Conservation (phyloP, 2,797 vertebrate genomes). For the Hydrocynus forskahlii region DNA sequence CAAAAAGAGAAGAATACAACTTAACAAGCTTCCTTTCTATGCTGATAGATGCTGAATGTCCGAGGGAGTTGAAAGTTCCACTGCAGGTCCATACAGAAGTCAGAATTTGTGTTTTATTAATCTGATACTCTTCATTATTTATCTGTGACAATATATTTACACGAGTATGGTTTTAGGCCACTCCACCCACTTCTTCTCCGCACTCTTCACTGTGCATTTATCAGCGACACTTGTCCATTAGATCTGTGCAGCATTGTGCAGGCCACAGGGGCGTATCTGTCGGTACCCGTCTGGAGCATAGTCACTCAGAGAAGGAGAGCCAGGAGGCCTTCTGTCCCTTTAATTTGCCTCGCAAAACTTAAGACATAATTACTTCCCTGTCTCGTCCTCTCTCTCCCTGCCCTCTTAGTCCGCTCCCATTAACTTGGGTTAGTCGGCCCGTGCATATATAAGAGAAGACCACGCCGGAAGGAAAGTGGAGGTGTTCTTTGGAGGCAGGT, state of each 20-base stretch:
- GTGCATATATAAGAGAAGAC: conserved; percentile 18
- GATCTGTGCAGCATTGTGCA: not conserved
- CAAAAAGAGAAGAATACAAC: not conserved
- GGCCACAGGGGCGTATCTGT: conserved; percentile 5
- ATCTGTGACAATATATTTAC: not conserved
- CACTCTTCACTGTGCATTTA: conserved; percentile 23
- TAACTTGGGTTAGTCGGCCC: conserved; percentile 25
- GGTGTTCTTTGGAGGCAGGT: conserved; percentile 16
- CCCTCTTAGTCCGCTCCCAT: conserved; percentile 31
- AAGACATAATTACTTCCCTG: conserved; percentile 31
- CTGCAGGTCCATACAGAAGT: not conserved
- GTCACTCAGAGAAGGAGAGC: conserved; percentile 8
- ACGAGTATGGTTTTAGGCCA: conserved; percentile 1
- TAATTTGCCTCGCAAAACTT: conserved; percentile 35
- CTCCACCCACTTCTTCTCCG: not conserved
- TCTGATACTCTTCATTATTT: not conserved
- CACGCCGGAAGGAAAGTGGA: conserved; percentile 21
- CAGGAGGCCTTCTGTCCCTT: conserved; percentile 13
- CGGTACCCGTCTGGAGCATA: not conserved
- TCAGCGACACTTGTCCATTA: conserved; percentile 24
- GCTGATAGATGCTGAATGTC: not conserved
- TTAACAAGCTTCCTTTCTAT: not conserved
- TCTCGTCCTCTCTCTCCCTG: conserved; percentile 12
- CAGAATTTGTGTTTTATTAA: not conserved
- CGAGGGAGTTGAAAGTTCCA: not conserved